phyloP scores from a whole-genome alignment of 2,888 invertebrate species.

The Drosophila merina region DNA sequence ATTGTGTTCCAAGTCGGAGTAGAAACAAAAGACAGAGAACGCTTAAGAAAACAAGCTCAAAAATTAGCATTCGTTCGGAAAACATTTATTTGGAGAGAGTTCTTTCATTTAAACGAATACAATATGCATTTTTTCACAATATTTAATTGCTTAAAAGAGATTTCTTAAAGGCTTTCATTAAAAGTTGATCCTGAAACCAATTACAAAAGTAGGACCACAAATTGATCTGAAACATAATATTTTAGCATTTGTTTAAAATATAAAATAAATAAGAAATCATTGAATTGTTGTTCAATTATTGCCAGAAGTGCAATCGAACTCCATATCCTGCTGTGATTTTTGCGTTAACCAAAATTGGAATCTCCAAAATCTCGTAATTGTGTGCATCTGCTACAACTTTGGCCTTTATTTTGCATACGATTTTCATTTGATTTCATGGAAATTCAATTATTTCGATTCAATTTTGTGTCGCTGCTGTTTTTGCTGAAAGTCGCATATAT shows the following conservation, averaged over 20 bases:
- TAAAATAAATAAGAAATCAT: not conserved
- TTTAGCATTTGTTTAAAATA: not conserved
- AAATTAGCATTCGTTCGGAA: slow-evolving; percentile 1
- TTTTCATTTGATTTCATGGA: slow-evolving; percentile 55
- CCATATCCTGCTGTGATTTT: not conserved
- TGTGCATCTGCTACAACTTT: slow-evolving; percentile 50
- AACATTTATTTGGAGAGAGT: not conserved
- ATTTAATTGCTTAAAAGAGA: not conserved
- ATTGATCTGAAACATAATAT: not conserved
- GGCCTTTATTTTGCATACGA: slow-evolving; percentile 57
- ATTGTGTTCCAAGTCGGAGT: slow-evolving; percentile 4
- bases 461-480: slow-evolving; percentile 43
- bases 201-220: not conserved
- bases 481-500: slow-evolving; percentile 21
- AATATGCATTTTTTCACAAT: not conserved
- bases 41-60: not conserved
- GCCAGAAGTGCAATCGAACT: slow-evolving; percentile 1
- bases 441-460: slow-evolving; percentile 68
- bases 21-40: not conserved
- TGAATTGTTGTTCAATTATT: not conserved
- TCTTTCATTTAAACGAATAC: not conserved
- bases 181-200: not conserved
- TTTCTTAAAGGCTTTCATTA: not conserved
- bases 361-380: slow-evolving; percentile 27
- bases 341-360: slow-evolving; percentile 8